Conservation (phyloP, 1,140 invertebrate genomes). For the Zaprionus davidi region DNA sequence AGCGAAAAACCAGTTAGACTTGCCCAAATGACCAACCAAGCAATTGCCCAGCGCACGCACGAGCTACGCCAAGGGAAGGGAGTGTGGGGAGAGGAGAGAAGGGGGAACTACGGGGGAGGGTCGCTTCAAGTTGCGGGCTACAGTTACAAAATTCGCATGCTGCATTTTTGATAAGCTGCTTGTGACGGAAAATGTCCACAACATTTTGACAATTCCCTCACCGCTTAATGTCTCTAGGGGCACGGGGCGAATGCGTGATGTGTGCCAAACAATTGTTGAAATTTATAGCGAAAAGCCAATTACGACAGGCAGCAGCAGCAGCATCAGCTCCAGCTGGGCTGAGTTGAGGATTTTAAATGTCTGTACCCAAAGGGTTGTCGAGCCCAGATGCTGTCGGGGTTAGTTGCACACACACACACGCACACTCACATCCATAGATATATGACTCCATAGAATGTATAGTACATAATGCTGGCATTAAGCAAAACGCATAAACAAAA, state of each 20-base stretch:
- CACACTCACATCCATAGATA: background rate
- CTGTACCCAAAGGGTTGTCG: slow-evolving; percentile 28
- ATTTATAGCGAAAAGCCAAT: slow-evolving; percentile 76
- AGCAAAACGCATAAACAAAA: slow-evolving; percentile 75
- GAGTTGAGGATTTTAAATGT: slow-evolving; percentile 38
- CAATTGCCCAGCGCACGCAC: slow-evolving; percentile 61
- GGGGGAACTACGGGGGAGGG: background rate
- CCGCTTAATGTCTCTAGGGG: slow-evolving; percentile 33
- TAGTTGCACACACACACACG: slow-evolving; percentile 24
- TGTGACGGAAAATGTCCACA: slow-evolving; percentile 40
- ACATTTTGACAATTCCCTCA: slow-evolving; percentile 63
- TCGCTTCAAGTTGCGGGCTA: slow-evolving; percentile 14
- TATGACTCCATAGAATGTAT: background rate
- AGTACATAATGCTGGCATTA: slow-evolving; percentile 55
- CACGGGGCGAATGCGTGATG: slow-evolving; percentile 16
- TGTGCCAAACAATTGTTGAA: slow-evolving; percentile 60
- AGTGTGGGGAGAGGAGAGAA: background rate
- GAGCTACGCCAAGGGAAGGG: slow-evolving; percentile 26
- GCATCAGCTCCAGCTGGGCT: slow-evolving; percentile 10
- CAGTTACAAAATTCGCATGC: slow-evolving; percentile 57
- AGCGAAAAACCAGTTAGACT: slow-evolving; percentile 34
- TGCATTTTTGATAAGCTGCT: slow-evolving; percentile 72
- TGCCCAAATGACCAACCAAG: slow-evolving; percentile 39
- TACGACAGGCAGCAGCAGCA: slow-evolving; percentile 28
- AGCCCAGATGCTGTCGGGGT: background rate